Conservation (phyloP, 23 tunicate genomes). For the Phallusia fumigata region DNA sequence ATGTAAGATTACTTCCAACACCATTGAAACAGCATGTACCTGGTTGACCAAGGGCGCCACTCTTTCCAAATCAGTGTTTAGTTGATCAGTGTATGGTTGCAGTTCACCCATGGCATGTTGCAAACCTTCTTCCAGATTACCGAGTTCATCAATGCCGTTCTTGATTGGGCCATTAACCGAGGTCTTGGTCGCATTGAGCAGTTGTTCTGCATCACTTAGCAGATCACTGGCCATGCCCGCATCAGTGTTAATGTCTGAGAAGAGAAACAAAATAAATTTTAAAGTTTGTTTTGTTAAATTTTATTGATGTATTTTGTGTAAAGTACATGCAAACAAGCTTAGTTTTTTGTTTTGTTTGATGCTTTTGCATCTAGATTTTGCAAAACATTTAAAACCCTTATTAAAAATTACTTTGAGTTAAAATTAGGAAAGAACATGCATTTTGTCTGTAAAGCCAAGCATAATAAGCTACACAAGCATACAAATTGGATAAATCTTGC, state of each 20-base stretch:
- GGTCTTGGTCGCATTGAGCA: constrained; percentile 18
- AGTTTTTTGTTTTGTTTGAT: too few relatives aligned
- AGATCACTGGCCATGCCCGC: constrained; percentile 29
- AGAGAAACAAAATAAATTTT: not conserved
- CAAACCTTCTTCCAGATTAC: constrained; percentile 1
- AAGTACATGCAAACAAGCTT: too few relatives aligned
- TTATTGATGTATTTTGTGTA: too few relatives aligned
- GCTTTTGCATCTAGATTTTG: too few relatives aligned
- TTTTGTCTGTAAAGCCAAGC: too few relatives aligned
- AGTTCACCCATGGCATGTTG: constrained; percentile 18
- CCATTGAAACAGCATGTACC: constrained; percentile 16
- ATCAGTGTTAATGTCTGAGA: constrained; percentile 25
- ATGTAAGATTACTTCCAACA: not conserved
- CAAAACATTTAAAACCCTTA: too few relatives aligned
- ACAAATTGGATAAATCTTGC: not conserved
- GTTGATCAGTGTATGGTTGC: constrained; percentile 21
- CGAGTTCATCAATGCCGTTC: constrained; percentile 31
- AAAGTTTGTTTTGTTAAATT: too few relatives aligned
- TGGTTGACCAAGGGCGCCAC: constrained; percentile 24
- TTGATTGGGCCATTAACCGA: constrained; percentile 38
- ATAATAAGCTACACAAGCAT: not conserved
- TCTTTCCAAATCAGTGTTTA: constrained; percentile 16
- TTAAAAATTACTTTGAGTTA: too few relatives aligned
- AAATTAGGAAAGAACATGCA: too few relatives aligned
- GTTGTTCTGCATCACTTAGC: constrained; percentile 34